Evolutionary conservation across 2,888 invertebrate genomes (phyloP).

Genomic region (Tridacna crocea): DNA sequence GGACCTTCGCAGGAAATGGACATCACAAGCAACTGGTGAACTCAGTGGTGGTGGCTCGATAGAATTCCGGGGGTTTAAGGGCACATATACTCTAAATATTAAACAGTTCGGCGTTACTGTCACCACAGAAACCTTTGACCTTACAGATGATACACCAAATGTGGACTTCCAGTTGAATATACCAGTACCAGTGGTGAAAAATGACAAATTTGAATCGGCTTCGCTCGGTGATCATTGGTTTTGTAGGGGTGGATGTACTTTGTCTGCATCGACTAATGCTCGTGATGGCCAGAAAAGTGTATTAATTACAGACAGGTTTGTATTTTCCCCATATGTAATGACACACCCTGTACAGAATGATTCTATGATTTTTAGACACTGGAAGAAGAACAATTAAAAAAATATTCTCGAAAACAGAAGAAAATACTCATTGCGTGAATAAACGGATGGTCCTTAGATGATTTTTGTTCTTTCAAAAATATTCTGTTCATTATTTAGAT

Average conservation of each 20-base stretch:
- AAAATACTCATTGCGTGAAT: no score
- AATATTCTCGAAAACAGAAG: no score
- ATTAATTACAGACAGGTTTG: constrained; percentile 16
- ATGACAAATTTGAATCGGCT: constrained; percentile 26
- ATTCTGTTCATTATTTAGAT: no score
- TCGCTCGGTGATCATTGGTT: constrained; percentile 20
- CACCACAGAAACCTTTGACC: constrained; percentile 30
- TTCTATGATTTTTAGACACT: no score
- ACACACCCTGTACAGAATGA: no score
- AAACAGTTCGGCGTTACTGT: constrained; percentile 31
- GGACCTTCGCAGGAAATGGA: constrained; percentile 32
- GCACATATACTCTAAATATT: constrained; percentile 31
- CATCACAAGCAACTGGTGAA: constrained; percentile 24
- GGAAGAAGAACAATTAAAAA: no score
- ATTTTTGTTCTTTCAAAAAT: no score
- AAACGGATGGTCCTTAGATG: no score
- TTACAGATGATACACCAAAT: constrained; percentile 5
- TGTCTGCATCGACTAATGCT: constrained; percentile 3
- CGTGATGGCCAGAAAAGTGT: constrained; percentile 16
- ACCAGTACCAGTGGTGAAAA: constrained; percentile 14
- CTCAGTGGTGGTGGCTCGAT: constrained; percentile 10
- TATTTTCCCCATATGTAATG: not conserved
- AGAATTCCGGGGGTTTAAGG: constrained; percentile 35
- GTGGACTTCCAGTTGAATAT: not conserved
- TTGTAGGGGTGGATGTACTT: constrained; percentile 25